Evolutionary conservation across 2,888 invertebrate species (phyloP).

Genomic region (Ophioninae sp.): DNA sequence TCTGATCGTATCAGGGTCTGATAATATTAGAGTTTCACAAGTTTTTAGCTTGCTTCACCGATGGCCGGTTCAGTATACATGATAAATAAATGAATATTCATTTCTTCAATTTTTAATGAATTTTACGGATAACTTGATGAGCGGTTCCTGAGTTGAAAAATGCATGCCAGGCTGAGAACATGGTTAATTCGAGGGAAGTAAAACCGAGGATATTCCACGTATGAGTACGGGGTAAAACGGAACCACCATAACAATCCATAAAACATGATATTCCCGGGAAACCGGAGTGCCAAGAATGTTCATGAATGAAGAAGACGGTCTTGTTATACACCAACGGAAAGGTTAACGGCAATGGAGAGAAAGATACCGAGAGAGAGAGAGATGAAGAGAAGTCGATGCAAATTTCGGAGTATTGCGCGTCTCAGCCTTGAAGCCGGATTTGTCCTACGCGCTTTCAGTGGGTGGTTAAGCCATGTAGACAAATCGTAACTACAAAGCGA

Average conservation of each 20-base stretch:
- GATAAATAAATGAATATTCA: neutral
- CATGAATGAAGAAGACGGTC: conserved; percentile 19
- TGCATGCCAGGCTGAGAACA: conserved; percentile 3
- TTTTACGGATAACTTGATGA: neutral
- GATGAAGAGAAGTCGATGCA: neutral
- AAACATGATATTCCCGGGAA: conserved; percentile 39
- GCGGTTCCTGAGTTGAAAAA: conserved; percentile 6
- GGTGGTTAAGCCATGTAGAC: neutral
- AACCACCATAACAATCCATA: conserved; percentile 31
- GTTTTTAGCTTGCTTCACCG: too few species aligned
- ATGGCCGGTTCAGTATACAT: too few species aligned
- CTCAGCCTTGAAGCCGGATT: neutral
- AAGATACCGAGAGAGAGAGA: neutral
- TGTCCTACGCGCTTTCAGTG: neutral
- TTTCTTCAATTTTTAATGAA: neutral
- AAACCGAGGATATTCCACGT: neutral
- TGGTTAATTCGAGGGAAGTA: conserved; percentile 1
- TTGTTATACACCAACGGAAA: neutral
- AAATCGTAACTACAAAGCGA: neutral
- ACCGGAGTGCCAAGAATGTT: conserved; percentile 24
- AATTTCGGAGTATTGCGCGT: conserved; percentile 2
- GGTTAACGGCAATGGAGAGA: neutral
- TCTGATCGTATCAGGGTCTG: too few species aligned
- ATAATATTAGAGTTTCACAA: too few species aligned
- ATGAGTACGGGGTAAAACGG: neutral